Conservation (phyloP, 2,888 invertebrate genomes). For the Folsomia manolachei region DNA sequence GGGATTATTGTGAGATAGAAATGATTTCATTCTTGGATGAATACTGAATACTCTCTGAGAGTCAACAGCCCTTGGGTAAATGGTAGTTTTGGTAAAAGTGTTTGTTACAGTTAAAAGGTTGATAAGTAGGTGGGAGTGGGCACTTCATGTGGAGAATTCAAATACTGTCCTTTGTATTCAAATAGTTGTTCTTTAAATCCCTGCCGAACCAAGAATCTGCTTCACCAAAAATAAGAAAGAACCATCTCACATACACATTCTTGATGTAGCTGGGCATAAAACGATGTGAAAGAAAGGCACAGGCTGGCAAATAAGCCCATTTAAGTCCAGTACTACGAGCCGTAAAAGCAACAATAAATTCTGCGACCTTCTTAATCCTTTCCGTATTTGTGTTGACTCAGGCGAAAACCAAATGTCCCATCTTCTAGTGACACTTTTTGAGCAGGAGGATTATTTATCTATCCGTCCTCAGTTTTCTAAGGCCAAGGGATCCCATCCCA, state of each 20-base stretch:
- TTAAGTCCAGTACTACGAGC: no score
- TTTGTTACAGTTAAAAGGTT: not conserved
- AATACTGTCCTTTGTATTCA: not conserved
- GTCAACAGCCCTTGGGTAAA: not conserved
- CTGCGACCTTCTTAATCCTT: conserved; percentile 18
- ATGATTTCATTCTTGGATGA: not conserved
- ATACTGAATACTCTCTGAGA: not conserved
- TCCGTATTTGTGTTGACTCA: conserved; percentile 2
- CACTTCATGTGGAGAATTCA: not conserved
- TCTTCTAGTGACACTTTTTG: not conserved
- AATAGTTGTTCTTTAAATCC: not conserved
- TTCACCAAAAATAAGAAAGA: not conserved
- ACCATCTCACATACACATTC: no score
- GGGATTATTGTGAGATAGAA: not conserved
- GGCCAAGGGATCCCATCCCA: not conserved
- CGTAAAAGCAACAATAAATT: no score
- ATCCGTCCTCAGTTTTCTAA: no score
- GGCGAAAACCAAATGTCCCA: conserved; percentile 11
- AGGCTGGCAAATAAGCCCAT: no score
- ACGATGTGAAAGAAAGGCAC: not conserved
- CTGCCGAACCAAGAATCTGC: not conserved
- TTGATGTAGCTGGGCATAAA: not conserved
- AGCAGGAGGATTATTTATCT: not conserved
- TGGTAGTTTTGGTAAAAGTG: not conserved
- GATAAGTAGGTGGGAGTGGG: no score